Conservation (phyloP, 1,140 invertebrate species). For the Dufourea novaeangliae region DNA sequence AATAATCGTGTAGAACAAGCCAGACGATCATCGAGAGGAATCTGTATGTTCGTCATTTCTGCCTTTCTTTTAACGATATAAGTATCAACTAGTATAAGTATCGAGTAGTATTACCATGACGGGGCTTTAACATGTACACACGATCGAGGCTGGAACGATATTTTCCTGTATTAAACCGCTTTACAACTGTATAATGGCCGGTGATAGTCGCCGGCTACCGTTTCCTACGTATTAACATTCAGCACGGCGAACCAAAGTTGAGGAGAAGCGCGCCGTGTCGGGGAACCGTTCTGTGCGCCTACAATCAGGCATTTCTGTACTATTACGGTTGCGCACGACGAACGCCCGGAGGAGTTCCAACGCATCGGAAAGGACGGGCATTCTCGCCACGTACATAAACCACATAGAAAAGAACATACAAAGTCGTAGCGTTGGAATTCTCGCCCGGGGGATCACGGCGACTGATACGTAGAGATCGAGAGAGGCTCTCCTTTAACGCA, state of each 20-base stretch:
- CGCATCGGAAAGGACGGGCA: conserved; percentile 18
- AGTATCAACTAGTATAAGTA: no score
- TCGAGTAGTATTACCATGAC: no score
- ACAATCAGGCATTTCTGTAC: conserved; percentile 62
- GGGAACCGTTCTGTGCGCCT: conserved; percentile 59
- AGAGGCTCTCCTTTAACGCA: not conserved
- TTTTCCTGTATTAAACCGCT: conserved; percentile 19
- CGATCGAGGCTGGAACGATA: not conserved
- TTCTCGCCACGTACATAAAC: not conserved
- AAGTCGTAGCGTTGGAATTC: not conserved
- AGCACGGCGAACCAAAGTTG: conserved; percentile 54
- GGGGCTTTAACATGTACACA: not conserved
- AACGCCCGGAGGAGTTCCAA: not conserved
- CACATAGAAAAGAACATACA: not conserved
- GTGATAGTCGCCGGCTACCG: conserved; percentile 52
- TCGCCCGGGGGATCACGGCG: not conserved
- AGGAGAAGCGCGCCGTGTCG: conserved; percentile 55
- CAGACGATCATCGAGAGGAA: no score
- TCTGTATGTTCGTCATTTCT: no score
- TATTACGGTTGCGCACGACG: conserved; percentile 32
- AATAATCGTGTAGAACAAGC: no score
- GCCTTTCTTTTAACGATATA: no score
- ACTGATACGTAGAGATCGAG: not conserved
- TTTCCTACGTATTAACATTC: conserved; percentile 71
- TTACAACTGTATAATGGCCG: conserved; percentile 11